Percentiles rank a stretch among this genome's conserved stretches.
These are phyloP conservation scores for Homarus americanus DNA, from an alignment of 1,140 invertebrate genomes.

Conservation along the genomic window DNA sequence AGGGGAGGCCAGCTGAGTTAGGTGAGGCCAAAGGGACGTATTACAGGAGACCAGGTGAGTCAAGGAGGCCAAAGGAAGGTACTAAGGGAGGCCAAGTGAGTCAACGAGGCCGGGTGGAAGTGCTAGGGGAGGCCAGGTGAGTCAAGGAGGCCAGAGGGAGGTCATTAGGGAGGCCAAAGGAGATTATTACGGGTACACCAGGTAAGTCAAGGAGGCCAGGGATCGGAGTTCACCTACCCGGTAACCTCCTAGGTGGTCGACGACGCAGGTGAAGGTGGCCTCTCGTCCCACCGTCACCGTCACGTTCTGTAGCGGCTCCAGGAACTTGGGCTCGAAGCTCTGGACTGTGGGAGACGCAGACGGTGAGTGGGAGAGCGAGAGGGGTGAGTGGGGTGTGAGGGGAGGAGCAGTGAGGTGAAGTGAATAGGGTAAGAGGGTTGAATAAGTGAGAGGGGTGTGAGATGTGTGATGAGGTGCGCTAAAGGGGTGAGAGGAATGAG, in stretches of 20 bases:
- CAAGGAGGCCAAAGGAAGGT: no score
- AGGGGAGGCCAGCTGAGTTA: no score
- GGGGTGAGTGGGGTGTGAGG: background rate
- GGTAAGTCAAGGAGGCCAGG: background rate
- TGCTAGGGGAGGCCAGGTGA: no score
- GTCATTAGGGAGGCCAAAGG: no score
- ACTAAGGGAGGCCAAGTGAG: no score
- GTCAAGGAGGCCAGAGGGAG: no score
- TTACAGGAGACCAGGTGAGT: no score
- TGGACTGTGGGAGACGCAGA: conserved; percentile 36
- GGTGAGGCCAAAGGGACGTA: no score
- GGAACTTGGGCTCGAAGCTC: conserved; percentile 84
- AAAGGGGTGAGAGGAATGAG: background rate
- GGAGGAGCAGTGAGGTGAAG: background rate
- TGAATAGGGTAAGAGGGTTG: background rate
- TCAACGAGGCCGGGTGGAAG: no score
- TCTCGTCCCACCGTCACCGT: conserved; percentile 88
- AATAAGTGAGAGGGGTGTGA: background rate
- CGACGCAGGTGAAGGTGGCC: conserved; percentile 87
- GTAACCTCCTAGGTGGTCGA: conserved; percentile 87
- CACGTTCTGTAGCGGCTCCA: conserved; percentile 86
- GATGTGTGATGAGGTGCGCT: background rate
- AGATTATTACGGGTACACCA: background rate
- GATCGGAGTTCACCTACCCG: conserved; percentile 82
- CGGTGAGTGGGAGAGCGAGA: background rate